Base-by-base conservation (phyloP, 2,888 invertebrate genomes). In the Sminthurides aquaticus region DNA sequence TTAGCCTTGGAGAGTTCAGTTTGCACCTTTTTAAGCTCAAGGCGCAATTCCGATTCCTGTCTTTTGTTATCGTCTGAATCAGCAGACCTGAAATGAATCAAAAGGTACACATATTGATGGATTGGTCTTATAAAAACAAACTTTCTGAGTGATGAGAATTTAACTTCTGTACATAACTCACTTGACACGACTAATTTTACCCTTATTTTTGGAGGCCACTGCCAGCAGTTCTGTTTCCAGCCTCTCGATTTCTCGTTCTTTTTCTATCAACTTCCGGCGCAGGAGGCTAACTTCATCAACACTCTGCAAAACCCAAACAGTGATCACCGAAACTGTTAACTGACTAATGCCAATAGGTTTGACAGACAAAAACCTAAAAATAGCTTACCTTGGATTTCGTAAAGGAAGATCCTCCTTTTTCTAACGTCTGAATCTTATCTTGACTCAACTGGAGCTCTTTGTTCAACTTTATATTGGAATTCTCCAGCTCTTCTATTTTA, bases 401-500 rank as follows among this genome's bases (percentile, higher is more conserved):
- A 67, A 70, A 56, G 8, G 52, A 52, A 66, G 72, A 66, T 11
- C 69, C 48, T 1, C 65, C 49, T 48, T 68, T 78, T 74, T 68
- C 70, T 56, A 79, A 81, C 25, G 79, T 79, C 55, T 82, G 81
- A 27, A 88, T 77, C 79, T 89, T 89, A 2, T 88, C 87, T 71
- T 88, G 85, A 28, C 91, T 80, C 71, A 90, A 90, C 74, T 87
- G 87, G 8, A 89, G 82, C 81, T 90, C 88, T 74, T 85, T 85
- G 76, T 86, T 87, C 18, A 87, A 79, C 57, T 84, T 84, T 66
- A 87, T 86, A 76, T 87, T 89, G 76, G 91, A 90, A 70, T 84
- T 85, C 80, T 93, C 91, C 71, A 90, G 80, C 74, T 90, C 90
- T 78, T 90, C 90, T 65, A 91, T 86, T 80, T 92, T 93, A 71